Conservation (phyloP, 2,113 vertebrate species). For the Hydrochoerus hydrochaeris region DNA sequence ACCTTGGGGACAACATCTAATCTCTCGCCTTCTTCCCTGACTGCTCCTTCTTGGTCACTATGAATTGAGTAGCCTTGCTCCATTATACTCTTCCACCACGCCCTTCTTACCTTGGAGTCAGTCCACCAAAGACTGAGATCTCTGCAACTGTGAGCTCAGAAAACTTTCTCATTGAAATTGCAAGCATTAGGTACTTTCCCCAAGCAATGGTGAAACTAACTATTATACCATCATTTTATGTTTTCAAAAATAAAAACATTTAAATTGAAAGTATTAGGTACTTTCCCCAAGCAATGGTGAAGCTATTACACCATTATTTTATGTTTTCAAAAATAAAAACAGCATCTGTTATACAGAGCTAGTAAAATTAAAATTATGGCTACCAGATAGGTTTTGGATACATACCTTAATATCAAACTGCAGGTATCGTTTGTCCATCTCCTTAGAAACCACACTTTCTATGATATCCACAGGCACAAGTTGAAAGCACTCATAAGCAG, state of each 20-base stretch:
- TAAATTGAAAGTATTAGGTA: not conserved
- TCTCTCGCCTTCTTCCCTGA: not conserved
- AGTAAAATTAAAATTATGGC: constrained; percentile 65
- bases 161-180: not conserved
- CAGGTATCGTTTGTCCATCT: constrained; percentile 98
- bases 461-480: constrained; percentile 99
- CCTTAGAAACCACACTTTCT: constrained; percentile 98
- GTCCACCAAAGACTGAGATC: not conserved
- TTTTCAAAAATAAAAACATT: constrained; percentile 44
- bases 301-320: not conserved
- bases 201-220: not conserved
- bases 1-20: not conserved
- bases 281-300: not conserved
- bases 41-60: not conserved
- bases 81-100: not conserved
- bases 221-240: not conserved
- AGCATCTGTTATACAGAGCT: not conserved
- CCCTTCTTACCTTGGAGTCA: not conserved
- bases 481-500: constrained; percentile 98
- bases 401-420: constrained; percentile 99
- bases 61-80: not conserved
- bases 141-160: not conserved
- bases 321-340: constrained; percentile 44
- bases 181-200: not conserved
- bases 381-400: constrained; percentile 47